Evolutionary conservation across 2,113 vertebrate species (phyloP).

Genomic region (Boulengeromyrus knoepffleri): DNA sequence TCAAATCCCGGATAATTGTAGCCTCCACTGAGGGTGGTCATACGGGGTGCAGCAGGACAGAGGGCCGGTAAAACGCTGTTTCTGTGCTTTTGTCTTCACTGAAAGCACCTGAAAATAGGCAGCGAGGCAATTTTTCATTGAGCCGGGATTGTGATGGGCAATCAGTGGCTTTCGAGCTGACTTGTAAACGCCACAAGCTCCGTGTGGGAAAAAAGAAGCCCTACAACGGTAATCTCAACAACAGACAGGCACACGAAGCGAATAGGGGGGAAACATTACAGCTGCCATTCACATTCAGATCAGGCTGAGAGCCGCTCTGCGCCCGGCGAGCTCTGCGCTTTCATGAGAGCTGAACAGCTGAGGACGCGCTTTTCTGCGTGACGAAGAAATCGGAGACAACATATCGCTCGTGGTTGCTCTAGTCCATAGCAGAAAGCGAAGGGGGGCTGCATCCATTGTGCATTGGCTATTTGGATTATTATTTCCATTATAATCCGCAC

Average conservation of each 20-base stretch:
- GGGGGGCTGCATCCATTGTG: not conserved
- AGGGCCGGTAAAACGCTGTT: not conserved
- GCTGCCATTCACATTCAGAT: not conserved
- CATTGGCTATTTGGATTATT: constrained; percentile 19
- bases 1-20: constrained; percentile 16
- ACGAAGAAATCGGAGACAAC: constrained; percentile 34
- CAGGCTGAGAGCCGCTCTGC: not conserved
- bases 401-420: not conserved
- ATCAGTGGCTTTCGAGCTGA: not conserved
- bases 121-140: not conserved
- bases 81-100: constrained; percentile 9
- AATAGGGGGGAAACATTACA: not conserved
- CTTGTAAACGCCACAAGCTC: not conserved
- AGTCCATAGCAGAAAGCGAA: not conserved
- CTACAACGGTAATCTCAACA: not conserved
- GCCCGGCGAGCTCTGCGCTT: constrained; percentile 28
- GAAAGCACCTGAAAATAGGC: not conserved
- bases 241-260: not conserved
- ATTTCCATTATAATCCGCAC: not conserved
- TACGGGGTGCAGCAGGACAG: not conserved
- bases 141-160: not conserved
- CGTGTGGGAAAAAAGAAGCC: not conserved
- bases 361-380: constrained; percentile 43
- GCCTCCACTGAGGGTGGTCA: not conserved
- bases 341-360: constrained; percentile 52